Evolutionary conservation across 2,888 invertebrate species (phyloP).

Genomic region (Sceliomorpha sp.): DNA sequence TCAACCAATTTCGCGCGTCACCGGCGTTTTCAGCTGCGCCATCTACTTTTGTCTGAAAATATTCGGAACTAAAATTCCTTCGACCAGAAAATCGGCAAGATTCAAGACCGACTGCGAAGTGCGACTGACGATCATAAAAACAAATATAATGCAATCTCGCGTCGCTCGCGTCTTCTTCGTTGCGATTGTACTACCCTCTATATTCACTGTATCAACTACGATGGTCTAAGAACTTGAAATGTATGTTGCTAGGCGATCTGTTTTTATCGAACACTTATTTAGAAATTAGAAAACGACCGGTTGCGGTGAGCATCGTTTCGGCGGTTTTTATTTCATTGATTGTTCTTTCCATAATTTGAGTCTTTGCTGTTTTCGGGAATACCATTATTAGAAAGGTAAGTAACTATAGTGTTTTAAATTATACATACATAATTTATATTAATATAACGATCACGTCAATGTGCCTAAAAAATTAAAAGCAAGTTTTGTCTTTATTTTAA

Average conservation of each 20-base stretch:
- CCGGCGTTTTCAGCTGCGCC: no score
- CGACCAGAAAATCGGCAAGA: no score
- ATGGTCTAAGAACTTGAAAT: neutral
- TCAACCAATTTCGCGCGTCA: no score
- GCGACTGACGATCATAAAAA: no score
- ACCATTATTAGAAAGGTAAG: slow-evolving; percentile 20
- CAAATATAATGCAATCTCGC: no score
- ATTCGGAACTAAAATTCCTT: no score
- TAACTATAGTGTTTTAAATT: neutral
- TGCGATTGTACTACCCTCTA: neutral
- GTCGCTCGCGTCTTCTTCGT: no score
- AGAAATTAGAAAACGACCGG: slow-evolving; percentile 30
- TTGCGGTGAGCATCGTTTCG: slow-evolving; percentile 36
- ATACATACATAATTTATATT: no score
- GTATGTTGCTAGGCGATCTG: neutral
- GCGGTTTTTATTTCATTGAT: slow-evolving; percentile 38
- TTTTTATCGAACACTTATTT: slow-evolving; percentile 9
- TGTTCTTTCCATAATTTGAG: slow-evolving; percentile 31
- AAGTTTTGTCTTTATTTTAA: neutral
- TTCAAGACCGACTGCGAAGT: no score
- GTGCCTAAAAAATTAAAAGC: slow-evolving; percentile 9
- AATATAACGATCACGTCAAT: neutral
- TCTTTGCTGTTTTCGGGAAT: slow-evolving; percentile 12
- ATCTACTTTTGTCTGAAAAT: no score
- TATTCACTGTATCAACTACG: neutral